Percentiles rank a stretch among this genome's conserved stretches.
Evolutionary conservation across 2,888 invertebrate genomes (phyloP).

Genomic region (Agriopis marginaria): DNA sequence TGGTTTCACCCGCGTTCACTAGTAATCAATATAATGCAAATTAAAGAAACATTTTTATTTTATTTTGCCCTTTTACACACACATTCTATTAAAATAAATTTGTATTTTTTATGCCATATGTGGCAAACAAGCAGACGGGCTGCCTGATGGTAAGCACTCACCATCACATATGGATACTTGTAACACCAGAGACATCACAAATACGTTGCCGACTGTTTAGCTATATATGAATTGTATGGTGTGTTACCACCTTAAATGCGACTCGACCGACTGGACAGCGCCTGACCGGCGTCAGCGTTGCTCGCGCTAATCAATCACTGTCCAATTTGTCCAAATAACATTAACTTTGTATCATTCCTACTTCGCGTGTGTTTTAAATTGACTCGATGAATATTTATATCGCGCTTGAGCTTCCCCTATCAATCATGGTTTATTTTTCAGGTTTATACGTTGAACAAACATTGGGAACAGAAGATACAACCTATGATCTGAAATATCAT

Average conservation of each 20-base stretch:
- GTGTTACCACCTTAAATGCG: not conserved
- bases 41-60: too few relatives aligned
- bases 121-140: too few relatives aligned
- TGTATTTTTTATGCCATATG: too few relatives aligned
- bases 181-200: too few relatives aligned
- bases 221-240: not conserved
- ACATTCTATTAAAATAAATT: too few relatives aligned
- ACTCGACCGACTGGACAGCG: slow-evolving; percentile 5
- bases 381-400: slow-evolving; percentile 27
- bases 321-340: slow-evolving; percentile 38
- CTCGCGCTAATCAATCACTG: slow-evolving; percentile 33
- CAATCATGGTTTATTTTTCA: slow-evolving; percentile 25
- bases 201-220: too few relatives aligned
- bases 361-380: slow-evolving; percentile 33
- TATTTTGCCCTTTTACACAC: too few relatives aligned
- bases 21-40: too few relatives aligned
- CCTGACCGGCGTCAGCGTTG: slow-evolving; percentile 3
- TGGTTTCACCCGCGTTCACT: too few relatives aligned
- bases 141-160: too few relatives aligned
- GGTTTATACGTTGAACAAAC: slow-evolving; percentile 3
- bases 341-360: slow-evolving; percentile 34
- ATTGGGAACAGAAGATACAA: not conserved
- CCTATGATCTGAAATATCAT: not conserved
- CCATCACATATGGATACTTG: too few relatives aligned
- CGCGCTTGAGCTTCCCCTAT: slow-evolving; percentile 23